Evolutionary conservation across 2,888 invertebrate species (phyloP).

Genomic region (Phengaris alcon): DNA sequence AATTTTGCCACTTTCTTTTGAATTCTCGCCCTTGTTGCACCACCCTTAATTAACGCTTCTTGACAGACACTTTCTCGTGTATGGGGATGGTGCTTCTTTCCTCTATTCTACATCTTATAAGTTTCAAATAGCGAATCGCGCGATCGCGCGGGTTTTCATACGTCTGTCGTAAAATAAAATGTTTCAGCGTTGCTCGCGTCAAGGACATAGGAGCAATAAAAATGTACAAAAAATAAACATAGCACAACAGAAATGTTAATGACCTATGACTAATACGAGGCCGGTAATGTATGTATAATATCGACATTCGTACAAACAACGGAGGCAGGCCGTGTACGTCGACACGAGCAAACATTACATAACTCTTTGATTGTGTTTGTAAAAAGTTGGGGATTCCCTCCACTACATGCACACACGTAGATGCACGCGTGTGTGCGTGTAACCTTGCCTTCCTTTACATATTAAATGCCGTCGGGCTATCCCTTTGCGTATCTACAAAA

Average conservation of each 20-base stretch:
- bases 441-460: constrained; percentile 79
- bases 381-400: constrained; percentile 80
- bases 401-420: constrained; percentile 64
- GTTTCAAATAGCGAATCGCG: neutral
- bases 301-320: constrained; percentile 74
- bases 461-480: constrained; percentile 77
- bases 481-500: constrained; percentile 77
- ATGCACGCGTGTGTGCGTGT: constrained; percentile 66
- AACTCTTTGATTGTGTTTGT: constrained; percentile 80
- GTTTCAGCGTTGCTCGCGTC: constrained; percentile 40
- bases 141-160: constrained; percentile 31
- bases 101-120: neutral
- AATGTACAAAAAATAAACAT: constrained; percentile 62
- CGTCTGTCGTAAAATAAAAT: constrained; percentile 37
- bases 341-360: constrained; percentile 77
- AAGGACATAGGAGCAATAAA: constrained; percentile 57
- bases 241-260: constrained; percentile 68
- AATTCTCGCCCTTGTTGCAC: too few relatives aligned
- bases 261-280: constrained; percentile 73
- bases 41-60: too few relatives aligned
- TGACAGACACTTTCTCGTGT: too few relatives aligned
- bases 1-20: too few relatives aligned
- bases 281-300: constrained; percentile 71
- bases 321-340: constrained; percentile 62
- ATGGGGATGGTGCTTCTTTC: too few relatives aligned